phyloP scores from a whole-genome alignment of 2,888 invertebrate species.

The Tetramorium bicarinatum region DNA sequence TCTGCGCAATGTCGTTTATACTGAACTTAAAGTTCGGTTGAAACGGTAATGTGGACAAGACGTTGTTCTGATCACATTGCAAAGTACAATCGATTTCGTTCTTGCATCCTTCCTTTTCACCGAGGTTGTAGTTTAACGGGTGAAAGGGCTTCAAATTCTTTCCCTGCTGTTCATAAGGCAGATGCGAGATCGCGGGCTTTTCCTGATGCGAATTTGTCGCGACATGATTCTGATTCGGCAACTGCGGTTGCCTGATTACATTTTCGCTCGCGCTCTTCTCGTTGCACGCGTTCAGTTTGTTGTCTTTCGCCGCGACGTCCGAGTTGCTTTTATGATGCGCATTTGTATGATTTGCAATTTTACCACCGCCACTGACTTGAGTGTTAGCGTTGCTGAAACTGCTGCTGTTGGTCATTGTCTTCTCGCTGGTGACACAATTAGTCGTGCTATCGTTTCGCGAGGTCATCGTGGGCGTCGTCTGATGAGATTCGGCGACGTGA shows the following conservation, averaged over 20 bases:
- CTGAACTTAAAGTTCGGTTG: constrained; percentile 80
- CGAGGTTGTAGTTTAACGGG: constrained; percentile 32
- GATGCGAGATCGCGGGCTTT: constrained; percentile 60
- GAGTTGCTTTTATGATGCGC: constrained; percentile 69
- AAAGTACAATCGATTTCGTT: constrained; percentile 64
- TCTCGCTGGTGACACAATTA: constrained; percentile 68
- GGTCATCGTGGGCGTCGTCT: constrained; percentile 50
- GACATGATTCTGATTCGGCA: constrained; percentile 70
- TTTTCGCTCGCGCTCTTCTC: constrained; percentile 71
- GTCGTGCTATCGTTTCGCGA: constrained; percentile 65
- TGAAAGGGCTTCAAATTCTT: constrained; percentile 63
- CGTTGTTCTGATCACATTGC: constrained; percentile 71
- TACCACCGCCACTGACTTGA: constrained; percentile 61
- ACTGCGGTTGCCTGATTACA: constrained; percentile 60
- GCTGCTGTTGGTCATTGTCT: constrained; percentile 60
- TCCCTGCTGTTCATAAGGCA: constrained; percentile 67
- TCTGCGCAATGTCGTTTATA: constrained; percentile 78
- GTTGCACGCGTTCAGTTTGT: constrained; percentile 72
- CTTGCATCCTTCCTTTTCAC: constrained; percentile 74
- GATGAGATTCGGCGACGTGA: constrained; percentile 64
- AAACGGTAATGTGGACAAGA: constrained; percentile 79
- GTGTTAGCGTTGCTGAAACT: constrained; percentile 67
- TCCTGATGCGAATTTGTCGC: constrained; percentile 65
- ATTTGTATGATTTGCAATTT: constrained; percentile 63
- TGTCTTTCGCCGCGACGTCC: constrained; percentile 71